These are phyloP conservation scores for Saimiri boliviensis DNA, from an alignment of 2,113 vertebrate genomes.

Conservation along the genomic window DNA sequence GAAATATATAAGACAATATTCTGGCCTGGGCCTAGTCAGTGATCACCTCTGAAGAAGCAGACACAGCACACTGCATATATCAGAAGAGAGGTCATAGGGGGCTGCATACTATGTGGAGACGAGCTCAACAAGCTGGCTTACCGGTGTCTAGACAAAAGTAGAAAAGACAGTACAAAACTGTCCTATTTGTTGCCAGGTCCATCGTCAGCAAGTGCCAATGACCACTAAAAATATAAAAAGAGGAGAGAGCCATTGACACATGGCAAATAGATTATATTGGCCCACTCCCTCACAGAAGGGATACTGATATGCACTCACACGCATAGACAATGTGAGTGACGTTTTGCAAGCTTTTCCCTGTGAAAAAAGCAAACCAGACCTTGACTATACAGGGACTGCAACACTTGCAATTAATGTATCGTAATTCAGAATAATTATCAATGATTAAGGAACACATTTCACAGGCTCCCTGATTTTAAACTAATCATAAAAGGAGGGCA, in stretches of 20 bases:
- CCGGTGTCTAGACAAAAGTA: not conserved
- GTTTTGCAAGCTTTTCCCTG: not conserved
- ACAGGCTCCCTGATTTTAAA: not conserved
- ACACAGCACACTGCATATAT: not conserved
- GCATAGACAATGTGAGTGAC: not conserved
- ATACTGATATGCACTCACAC: not conserved
- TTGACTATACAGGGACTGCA: not conserved
- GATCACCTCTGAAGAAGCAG: not conserved
- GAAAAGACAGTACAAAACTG: not conserved
- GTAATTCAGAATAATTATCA: not conserved
- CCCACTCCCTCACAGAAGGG: not conserved
- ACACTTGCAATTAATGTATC: not conserved
- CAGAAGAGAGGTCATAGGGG: not conserved
- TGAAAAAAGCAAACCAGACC: not conserved
- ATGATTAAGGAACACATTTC: not conserved
- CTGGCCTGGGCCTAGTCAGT: not conserved
- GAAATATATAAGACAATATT: not conserved
- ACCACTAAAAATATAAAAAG: not conserved
- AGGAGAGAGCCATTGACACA: not conserved
- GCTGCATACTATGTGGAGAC: not conserved
- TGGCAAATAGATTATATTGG: not conserved
- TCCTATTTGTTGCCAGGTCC: not conserved
- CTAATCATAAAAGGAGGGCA: not conserved
- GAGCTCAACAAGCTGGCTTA: not conserved
- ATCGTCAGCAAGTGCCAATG: not conserved